Percentiles rank a stretch among this genome's conserved stretches.
These are phyloP conservation scores for Hippopotamyrus pictus DNA, from an alignment of 2,797 vertebrate genomes.

Conservation along the genomic window DNA sequence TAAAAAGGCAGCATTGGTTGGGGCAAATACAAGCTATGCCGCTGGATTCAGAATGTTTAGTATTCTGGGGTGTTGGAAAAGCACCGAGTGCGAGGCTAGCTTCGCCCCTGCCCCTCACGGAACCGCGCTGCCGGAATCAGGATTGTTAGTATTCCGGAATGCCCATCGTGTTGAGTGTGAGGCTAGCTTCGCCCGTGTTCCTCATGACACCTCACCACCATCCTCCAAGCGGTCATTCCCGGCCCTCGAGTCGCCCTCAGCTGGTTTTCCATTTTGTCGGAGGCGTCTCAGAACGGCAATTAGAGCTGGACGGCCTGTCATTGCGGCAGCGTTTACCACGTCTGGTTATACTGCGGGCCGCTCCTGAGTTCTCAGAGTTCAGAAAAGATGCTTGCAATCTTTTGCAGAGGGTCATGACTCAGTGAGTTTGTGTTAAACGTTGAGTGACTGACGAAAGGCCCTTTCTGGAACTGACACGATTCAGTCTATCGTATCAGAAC, in stretches of 20 bases:
- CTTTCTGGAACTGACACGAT: not conserved
- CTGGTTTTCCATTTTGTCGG: constrained; percentile 31
- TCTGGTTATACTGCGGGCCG: not conserved
- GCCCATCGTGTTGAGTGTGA: constrained; percentile 6
- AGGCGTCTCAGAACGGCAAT: constrained; percentile 21
- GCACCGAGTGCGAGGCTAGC: not conserved
- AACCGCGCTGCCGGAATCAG: not conserved
- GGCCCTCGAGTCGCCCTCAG: not conserved
- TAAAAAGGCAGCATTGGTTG: constrained; percentile 40
- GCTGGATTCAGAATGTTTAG: not conserved
- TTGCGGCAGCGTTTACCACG: constrained; percentile 56
- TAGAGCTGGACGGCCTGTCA: constrained; percentile 46
- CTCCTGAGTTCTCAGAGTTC: constrained; percentile 3
- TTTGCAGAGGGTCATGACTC: constrained; percentile 15
- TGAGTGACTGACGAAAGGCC: not conserved
- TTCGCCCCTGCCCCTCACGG: not conserved
- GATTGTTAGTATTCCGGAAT: not conserved
- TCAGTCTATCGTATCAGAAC: not conserved
- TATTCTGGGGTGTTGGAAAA: not conserved
- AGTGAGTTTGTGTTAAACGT: not conserved
- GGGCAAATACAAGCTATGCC: constrained; percentile 49
- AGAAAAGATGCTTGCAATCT: constrained; percentile 1
- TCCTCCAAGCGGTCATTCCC: not conserved
- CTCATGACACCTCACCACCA: not conserved
- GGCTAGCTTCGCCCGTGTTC: not conserved